Evolutionary conservation across 2,888 invertebrate species (phyloP).

Genomic region (Glaucopsyche alexis): DNA sequence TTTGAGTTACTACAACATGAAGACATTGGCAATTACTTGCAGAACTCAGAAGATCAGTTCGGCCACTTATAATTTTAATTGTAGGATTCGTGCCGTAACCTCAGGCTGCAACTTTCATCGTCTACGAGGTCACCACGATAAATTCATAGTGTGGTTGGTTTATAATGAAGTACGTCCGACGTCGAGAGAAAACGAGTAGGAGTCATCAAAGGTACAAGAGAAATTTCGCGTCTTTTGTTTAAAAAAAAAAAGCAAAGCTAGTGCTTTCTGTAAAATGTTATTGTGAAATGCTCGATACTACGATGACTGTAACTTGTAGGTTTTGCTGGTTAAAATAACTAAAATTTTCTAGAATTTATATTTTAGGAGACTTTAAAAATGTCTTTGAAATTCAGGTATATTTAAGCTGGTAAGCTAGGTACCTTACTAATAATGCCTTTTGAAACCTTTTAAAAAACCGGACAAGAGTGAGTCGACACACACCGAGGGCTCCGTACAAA

Average conservation of each 20-base stretch:
- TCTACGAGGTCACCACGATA: slow-evolving; percentile 22
- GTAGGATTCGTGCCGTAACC: slow-evolving; percentile 19
- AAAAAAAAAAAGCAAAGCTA: not conserved
- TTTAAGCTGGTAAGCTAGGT: too few relatives aligned
- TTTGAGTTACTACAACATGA: not conserved
- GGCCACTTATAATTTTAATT: slow-evolving; percentile 23
- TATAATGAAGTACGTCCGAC: slow-evolving; percentile 19
- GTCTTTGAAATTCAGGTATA: too few relatives aligned
- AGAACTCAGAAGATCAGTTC: not conserved
- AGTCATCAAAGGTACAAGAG: slow-evolving; percentile 21
- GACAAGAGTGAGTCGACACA: too few relatives aligned
- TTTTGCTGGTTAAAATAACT: too few relatives aligned
- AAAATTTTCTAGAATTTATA: too few relatives aligned
- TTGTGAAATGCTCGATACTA: not conserved
- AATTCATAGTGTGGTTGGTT: not conserved
- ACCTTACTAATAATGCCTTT: too few relatives aligned
- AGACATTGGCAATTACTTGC: not conserved
- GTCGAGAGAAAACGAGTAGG: slow-evolving; percentile 28
- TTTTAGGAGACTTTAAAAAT: too few relatives aligned
- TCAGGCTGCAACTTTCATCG: slow-evolving; percentile 26
- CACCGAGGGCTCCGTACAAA: too few relatives aligned
- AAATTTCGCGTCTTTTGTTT: not conserved
- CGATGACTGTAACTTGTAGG: not conserved
- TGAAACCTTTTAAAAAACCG: too few relatives aligned
- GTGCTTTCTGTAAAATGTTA: too few relatives aligned